phyloP scores from a whole-genome alignment of 23 tunicate genomes.

The Clavelina lepadiformis region DNA sequence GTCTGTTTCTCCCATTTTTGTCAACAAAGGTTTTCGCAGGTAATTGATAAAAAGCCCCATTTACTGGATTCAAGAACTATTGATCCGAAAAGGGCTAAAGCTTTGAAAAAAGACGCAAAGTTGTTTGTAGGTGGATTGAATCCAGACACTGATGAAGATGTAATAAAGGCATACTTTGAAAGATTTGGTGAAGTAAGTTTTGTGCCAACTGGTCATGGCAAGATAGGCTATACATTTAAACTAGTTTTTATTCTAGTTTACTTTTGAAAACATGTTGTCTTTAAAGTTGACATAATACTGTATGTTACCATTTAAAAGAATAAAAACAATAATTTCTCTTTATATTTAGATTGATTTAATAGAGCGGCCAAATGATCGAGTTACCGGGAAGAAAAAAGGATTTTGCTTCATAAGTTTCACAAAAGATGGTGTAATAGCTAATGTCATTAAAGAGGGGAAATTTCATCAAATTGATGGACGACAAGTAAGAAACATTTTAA shows the following conservation, averaged over 20 bases:
- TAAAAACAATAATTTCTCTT: background rate
- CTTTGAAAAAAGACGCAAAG: conserved; percentile 61
- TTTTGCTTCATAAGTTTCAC: conserved; percentile 70
- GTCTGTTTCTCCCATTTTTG: no score
- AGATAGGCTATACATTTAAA: background rate
- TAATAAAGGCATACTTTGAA: conserved; percentile 39
- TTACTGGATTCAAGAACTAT: conserved; percentile 48
- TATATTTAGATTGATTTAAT: conserved; percentile 37
- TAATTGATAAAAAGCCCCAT: conserved; percentile 32
- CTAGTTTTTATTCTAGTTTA: background rate
- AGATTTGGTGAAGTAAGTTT: conserved; percentile 79
- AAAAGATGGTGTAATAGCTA: conserved; percentile 45
- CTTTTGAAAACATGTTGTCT: background rate
- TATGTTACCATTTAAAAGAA: background rate
- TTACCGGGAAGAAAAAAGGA: conserved; percentile 44
- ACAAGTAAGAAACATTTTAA: conserved; percentile 33
- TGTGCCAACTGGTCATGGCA: background rate
- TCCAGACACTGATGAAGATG: conserved; percentile 58
- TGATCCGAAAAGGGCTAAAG: conserved; percentile 80
- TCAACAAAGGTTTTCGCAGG: no score
- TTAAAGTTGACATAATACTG: background rate
- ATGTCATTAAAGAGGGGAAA: conserved; percentile 22
- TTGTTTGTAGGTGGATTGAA: conserved; percentile 81
- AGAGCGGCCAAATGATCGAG: conserved; percentile 60
- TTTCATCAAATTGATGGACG: conserved; percentile 64